Evolutionary conservation across 2,888 invertebrate genomes (phyloP).

Genomic region (Ornithoptera alexandrae): DNA sequence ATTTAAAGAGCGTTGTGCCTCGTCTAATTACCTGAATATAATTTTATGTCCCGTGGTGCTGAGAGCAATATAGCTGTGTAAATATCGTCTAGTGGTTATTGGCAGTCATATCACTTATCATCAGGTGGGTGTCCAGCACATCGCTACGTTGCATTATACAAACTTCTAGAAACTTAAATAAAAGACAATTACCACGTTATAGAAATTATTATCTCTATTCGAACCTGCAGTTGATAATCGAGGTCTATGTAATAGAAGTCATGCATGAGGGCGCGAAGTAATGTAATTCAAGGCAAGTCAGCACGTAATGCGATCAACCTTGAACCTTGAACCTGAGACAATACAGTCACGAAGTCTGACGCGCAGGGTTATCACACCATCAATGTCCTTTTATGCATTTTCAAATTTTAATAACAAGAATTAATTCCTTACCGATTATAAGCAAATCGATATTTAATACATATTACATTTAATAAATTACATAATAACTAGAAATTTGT

Average conservation of each 20-base stretch:
- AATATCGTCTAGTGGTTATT: too few species aligned
- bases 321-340: constrained; percentile 35
- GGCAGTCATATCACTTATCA: too few species aligned
- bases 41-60: too few species aligned
- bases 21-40: too few species aligned
- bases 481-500: too few species aligned
- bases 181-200: not conserved
- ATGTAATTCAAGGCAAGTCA: constrained; percentile 36
- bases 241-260: constrained; percentile 13
- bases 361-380: constrained; percentile 5
- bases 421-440: not conserved
- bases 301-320: constrained; percentile 37
- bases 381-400: not conserved
- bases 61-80: too few species aligned
- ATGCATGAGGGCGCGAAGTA: constrained; percentile 15
- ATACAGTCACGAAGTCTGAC: constrained; percentile 20
- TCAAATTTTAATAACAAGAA: not conserved
- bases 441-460: too few species aligned
- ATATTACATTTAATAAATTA: too few species aligned
- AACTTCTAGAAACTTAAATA: not conserved
- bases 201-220: not conserved
- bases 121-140: too few species aligned
- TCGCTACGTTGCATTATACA: too few species aligned
- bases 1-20: too few species aligned
- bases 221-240: constrained; percentile 1